Evolutionary conservation across 2,113 vertebrate species (phyloP).

Genomic region (Casuarius casuarius): DNA sequence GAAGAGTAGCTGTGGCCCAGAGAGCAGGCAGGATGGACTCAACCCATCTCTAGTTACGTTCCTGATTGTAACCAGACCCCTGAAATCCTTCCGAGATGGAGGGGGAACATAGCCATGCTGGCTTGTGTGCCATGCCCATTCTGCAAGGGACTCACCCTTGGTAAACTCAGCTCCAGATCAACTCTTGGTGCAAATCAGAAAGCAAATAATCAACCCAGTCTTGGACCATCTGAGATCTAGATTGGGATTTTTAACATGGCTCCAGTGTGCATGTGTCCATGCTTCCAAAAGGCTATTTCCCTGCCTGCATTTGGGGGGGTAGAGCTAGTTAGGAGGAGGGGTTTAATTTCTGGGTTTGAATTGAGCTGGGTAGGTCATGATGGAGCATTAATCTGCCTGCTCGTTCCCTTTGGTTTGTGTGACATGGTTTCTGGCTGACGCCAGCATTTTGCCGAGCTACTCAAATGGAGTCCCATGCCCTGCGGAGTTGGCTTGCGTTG

Average conservation of each 20-base stretch:
- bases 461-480: background rate
- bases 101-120: fast-evolving
- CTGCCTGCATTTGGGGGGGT: background rate
- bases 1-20: background rate
- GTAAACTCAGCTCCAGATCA: background rate
- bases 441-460: background rate
- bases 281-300: background rate
- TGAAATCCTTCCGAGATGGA: background rate
- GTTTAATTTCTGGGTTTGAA: background rate
- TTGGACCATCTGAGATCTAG: background rate
- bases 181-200: background rate
- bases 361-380: background rate
- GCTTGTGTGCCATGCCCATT: background rate
- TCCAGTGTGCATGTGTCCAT: fast-evolving
- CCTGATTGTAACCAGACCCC: background rate
- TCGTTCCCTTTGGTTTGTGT: background rate
- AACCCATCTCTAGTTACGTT: background rate
- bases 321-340: background rate
- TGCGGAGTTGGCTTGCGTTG: background rate
- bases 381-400: background rate
- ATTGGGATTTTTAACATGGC: background rate
- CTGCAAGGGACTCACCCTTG: background rate
- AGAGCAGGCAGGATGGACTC: background rate
- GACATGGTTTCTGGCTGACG: background rate
- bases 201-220: background rate